Conservation (phyloP, 2,797 vertebrate species). For the Gallinago solitaria region DNA sequence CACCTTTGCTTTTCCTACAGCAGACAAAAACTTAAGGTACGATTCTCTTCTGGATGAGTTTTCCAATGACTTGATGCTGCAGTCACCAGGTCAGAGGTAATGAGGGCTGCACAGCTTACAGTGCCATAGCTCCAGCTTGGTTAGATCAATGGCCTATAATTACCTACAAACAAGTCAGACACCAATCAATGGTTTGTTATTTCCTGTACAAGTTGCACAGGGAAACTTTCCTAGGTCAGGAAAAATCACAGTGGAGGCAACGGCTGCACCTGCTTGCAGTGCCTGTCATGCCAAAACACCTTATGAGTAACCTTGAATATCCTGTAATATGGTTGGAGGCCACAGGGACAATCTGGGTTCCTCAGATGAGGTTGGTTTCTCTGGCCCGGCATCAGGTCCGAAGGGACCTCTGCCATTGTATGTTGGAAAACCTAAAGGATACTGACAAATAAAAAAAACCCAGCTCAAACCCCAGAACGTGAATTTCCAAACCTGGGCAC, state of each 20-base stretch:
- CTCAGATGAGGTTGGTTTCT: conserved; percentile 40
- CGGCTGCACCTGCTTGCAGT: conserved; percentile 59
- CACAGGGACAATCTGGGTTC: conserved; percentile 34
- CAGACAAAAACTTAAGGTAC: conserved; percentile 35
- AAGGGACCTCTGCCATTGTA: not conserved
- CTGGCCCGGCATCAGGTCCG: not conserved
- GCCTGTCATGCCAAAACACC: conserved; percentile 47
- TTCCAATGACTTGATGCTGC: conserved; percentile 41
- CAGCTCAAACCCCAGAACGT: not conserved
- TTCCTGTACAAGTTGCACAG: conserved; percentile 71
- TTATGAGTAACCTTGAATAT: conserved; percentile 58
- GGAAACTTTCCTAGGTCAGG: conserved; percentile 72
- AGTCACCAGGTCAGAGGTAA: conserved; percentile 73
- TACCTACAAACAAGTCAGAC: conserved; percentile 80
- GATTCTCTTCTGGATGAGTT: conserved; percentile 56
- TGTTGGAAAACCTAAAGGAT: not conserved
- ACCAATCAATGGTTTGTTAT: conserved; percentile 79
- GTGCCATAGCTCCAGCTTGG: conserved; percentile 48
- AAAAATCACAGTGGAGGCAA: conserved; percentile 62
- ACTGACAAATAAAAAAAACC: not conserved
- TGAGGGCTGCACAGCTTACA: conserved; percentile 57
- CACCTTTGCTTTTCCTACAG: conserved; percentile 39
- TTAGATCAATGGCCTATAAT: conserved; percentile 81
- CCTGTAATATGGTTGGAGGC: conserved; percentile 21
- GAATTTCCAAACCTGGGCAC: not conserved